A percentile compares a stretch with the other conserved stretches of the same genome.
These are phyloP conservation scores for Uria lomvia DNA, from an alignment of 2,113 vertebrate genomes.

Conservation along the genomic window DNA sequence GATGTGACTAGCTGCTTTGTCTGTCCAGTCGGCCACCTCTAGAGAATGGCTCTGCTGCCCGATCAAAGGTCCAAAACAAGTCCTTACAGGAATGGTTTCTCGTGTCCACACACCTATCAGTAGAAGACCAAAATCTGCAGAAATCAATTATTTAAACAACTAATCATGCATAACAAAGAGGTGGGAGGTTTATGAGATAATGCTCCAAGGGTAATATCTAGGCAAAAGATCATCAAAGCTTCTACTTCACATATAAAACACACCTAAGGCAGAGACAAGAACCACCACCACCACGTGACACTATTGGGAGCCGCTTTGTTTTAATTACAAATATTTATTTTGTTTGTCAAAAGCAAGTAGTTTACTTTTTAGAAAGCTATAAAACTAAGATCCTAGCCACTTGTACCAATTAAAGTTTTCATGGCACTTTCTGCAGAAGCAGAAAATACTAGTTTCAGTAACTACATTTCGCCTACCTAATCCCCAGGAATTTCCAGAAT, in stretches of 20 bases:
- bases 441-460: slow-evolving; percentile 60
- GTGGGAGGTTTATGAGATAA: neutral
- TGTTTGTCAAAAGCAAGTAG: slow-evolving; percentile 32
- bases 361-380: slow-evolving; percentile 44
- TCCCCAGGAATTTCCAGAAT: slow-evolving; percentile 67
- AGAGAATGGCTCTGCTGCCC: slow-evolving; percentile 94
- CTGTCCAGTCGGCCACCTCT: slow-evolving; percentile 91
- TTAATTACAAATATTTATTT: slow-evolving; percentile 3
- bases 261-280: slow-evolving; percentile 57
- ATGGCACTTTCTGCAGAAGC: slow-evolving; percentile 59
- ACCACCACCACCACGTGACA: slow-evolving; percentile 51
- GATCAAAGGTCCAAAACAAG: slow-evolving; percentile 94
- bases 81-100: slow-evolving; percentile 88
- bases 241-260: slow-evolving; percentile 47
- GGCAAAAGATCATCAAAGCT: slow-evolving; percentile 41
- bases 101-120: slow-evolving; percentile 88
- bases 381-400: slow-evolving; percentile 41
- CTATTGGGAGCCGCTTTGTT: slow-evolving; percentile 15
- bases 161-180: neutral
- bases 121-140: slow-evolving; percentile 21
- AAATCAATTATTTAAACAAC: slow-evolving; percentile 11
- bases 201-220: slow-evolving; percentile 17
- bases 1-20: slow-evolving; percentile 89
- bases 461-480: slow-evolving; percentile 66
- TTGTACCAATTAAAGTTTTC: slow-evolving; percentile 27